Percentiles rank a stretch among this genome's conserved stretches.
Evolutionary conservation across 2,888 invertebrate species (phyloP).

Genomic region (Hartigia nigra): DNA sequence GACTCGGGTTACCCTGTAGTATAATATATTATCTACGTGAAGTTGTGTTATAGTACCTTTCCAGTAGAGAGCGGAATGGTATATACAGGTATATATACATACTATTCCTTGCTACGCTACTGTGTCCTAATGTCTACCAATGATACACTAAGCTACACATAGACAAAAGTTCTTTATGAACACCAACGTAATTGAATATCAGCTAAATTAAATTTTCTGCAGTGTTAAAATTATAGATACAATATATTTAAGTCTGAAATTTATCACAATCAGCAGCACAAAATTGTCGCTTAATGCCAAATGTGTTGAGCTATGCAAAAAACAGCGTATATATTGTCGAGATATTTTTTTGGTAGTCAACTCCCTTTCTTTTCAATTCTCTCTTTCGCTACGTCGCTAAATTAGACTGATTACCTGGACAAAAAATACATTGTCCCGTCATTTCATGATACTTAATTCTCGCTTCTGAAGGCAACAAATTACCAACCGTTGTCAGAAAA

Average conservation of each 20-base stretch:
- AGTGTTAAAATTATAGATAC: too few relatives aligned
- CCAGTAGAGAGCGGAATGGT: not conserved
- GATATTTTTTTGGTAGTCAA: not conserved
- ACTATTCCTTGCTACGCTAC: not conserved
- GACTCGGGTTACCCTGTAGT: not conserved
- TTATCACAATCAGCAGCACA: conserved; percentile 44
- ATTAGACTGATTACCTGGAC: not conserved
- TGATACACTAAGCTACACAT: not conserved
- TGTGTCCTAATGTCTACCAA: not conserved
- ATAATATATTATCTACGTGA: conserved; percentile 11
- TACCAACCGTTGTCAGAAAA: not conserved
- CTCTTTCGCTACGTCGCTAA: not conserved
- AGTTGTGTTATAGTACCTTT: not conserved
- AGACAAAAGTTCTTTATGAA: too few relatives aligned
- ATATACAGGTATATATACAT: not conserved
- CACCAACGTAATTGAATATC: too few relatives aligned
- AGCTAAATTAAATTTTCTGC: too few relatives aligned
- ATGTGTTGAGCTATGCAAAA: conserved; percentile 13
- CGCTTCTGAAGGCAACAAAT: not conserved
- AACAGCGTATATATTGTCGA: conserved; percentile 1
- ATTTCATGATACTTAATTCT: not conserved
- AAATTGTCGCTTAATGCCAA: conserved; percentile 43
- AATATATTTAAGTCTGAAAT: conserved; percentile 15
- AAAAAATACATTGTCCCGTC: not conserved
- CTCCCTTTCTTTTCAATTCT: not conserved